Evolutionary conservation across 2,113 vertebrate genomes (phyloP).

Genomic region (Lycaon pictus): DNA sequence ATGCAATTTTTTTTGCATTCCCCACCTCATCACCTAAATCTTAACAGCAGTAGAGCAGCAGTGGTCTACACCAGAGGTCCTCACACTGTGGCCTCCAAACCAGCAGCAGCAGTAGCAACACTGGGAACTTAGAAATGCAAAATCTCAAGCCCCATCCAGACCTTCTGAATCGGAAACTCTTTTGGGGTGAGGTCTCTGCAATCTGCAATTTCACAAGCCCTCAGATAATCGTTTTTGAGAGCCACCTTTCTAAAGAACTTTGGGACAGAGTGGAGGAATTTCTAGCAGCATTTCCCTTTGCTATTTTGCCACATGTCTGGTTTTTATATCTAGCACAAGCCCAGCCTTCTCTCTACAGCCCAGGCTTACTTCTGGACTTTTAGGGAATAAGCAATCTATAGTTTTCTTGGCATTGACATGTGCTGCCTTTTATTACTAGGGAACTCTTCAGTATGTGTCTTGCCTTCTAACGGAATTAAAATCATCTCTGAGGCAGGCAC

Average conservation of each 20-base stretch:
- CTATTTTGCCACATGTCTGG: background rate
- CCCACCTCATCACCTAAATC: background rate
- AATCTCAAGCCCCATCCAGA: background rate
- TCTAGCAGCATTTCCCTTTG: background rate
- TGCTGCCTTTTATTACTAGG: background rate
- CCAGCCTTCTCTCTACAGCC: background rate
- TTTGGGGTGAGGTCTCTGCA: background rate
- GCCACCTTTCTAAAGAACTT: background rate
- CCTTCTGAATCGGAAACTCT: background rate
- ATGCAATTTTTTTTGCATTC: background rate
- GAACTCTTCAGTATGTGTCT: background rate
- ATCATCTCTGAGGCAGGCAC: background rate
- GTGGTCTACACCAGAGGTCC: background rate
- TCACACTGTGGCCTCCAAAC: background rate
- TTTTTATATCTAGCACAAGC: background rate
- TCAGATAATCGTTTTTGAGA: background rate
- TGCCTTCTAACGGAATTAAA: background rate
- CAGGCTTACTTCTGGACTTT: background rate
- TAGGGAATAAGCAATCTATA: background rate
- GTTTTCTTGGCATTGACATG: background rate
- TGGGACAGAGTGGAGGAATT: background rate
- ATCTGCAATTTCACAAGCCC: background rate
- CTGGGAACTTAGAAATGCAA: background rate
- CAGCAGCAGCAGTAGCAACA: too few relatives aligned
- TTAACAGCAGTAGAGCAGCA: background rate